Conservation (phyloP, 1,140 invertebrate species). For the Rhopalosiphum maidis region DNA sequence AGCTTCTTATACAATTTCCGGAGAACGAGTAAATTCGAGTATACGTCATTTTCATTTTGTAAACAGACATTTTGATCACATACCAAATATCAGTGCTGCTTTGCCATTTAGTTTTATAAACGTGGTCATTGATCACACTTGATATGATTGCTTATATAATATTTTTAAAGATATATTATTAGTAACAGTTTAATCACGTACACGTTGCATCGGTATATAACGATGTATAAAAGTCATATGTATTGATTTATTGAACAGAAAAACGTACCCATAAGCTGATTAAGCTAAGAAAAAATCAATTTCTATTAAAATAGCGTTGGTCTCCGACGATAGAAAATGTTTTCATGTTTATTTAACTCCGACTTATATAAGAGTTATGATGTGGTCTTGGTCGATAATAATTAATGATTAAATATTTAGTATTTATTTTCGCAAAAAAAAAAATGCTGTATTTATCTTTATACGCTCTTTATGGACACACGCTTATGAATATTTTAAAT, state of each 20-base stretch:
- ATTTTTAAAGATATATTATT: neutral
- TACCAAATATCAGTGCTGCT: too few species aligned
- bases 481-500: neutral
- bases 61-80: too few species aligned
- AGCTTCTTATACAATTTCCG: neutral
- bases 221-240: neutral
- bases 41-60: neutral
- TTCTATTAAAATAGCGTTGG: neutral
- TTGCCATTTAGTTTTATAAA: neutral
- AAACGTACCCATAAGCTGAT: neutral
- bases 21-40: neutral
- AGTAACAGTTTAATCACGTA: neutral
- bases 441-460: neutral
- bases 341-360: neutral
- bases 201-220: neutral
- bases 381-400: neutral
- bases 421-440: neutral
- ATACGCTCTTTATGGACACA: too few species aligned
- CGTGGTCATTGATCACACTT: neutral
- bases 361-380: neutral
- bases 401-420: neutral
- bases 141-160: neutral
- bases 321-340: too few species aligned
- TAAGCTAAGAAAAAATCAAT: neutral
- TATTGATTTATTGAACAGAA: neutral